A percentile compares a stretch with the other conserved stretches of the same genome.
phyloP scores from a whole-genome alignment of 2,797 vertebrate genomes.

The Galagoides demidoff region DNA sequence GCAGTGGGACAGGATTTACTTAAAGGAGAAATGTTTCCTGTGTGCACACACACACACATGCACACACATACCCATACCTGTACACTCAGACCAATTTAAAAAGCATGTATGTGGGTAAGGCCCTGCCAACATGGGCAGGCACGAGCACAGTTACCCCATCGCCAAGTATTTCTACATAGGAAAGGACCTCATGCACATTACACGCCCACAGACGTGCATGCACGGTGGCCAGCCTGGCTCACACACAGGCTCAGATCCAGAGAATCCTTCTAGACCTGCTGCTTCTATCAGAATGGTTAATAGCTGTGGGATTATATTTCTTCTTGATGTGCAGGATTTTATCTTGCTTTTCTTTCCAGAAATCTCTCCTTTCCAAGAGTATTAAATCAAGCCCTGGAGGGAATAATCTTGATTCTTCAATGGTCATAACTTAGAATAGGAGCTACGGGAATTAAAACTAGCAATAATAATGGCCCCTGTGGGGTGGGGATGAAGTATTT shows the following conservation, averaged over 20 bases:
- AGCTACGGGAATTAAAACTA: conserved; percentile 65
- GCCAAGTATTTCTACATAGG: neutral
- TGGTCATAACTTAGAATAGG: conserved; percentile 47
- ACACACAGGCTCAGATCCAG: neutral
- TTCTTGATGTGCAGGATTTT: neutral
- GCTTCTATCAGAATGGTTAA: conserved; percentile 44
- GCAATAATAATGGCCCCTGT: neutral
- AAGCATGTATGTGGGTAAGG: neutral
- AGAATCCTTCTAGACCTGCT: neutral
- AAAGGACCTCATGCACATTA: neutral
- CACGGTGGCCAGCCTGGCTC: neutral
- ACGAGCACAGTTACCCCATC: neutral
- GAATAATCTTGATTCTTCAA: conserved; percentile 73
- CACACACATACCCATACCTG: neutral
- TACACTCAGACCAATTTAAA: conserved; percentile 1
- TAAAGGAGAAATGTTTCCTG: conserved; percentile 25
- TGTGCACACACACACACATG: neutral
- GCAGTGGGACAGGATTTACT: neutral
- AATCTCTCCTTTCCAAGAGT: conserved; percentile 70
- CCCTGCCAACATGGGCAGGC: neutral
- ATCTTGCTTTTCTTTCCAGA: conserved; percentile 44
- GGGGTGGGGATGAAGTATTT: conserved; percentile 48
- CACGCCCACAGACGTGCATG: neutral
- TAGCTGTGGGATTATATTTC: neutral
- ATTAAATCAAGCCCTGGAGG: conserved; percentile 70